Conservation (phyloP, 1,140 invertebrate species). For the Trachymyrmex septentrionalis region DNA sequence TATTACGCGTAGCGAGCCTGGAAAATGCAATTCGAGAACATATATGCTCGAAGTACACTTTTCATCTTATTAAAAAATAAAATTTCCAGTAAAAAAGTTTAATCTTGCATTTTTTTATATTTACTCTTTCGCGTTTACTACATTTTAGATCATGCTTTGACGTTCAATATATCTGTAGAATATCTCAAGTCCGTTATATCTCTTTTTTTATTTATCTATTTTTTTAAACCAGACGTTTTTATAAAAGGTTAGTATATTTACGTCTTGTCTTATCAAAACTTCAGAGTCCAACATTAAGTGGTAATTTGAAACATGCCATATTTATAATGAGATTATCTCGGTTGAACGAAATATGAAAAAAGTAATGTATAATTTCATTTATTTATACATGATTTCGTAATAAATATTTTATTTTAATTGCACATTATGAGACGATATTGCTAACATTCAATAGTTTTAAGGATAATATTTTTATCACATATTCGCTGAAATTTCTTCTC, state of each 20-base stretch:
- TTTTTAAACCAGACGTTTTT: background rate
- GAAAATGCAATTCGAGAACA: background rate
- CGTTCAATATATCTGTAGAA: background rate
- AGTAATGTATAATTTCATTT: background rate
- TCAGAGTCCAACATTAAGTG: background rate
- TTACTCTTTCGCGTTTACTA: background rate
- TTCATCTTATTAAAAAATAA: background rate
- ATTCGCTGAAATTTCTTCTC: background rate
- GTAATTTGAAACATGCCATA: background rate
- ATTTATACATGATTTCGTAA: background rate
- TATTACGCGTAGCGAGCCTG: background rate
- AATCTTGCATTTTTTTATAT: background rate
- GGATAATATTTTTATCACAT: background rate
- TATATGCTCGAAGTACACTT: background rate
- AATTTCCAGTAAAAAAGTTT: background rate
- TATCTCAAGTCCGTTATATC: background rate
- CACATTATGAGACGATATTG: background rate
- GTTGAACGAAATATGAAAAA: background rate
- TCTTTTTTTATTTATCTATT: background rate
- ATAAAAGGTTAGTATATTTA: background rate
- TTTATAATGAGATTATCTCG: background rate
- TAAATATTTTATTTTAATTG: background rate
- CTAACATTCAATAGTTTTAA: constrained; percentile 22
- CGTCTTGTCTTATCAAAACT: background rate
- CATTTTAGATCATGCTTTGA: background rate